Conservation (phyloP, 2,888 invertebrate genomes). For the Lasioglossum malachurum region DNA sequence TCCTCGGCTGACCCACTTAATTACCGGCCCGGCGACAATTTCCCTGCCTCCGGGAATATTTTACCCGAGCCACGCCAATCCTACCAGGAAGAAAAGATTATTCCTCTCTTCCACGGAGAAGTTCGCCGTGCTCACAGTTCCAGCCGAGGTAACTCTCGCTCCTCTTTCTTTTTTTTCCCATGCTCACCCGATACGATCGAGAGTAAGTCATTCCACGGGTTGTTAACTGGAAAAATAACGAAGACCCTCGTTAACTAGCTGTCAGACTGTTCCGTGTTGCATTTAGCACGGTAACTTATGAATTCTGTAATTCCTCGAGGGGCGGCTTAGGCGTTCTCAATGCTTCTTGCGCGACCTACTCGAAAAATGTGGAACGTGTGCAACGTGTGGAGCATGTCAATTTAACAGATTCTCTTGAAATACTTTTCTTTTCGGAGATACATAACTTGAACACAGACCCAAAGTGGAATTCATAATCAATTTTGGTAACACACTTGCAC, state of each 20-base stretch:
- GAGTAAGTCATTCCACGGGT: slow-evolving; percentile 31
- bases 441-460: background rate
- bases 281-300: slow-evolving; percentile 8
- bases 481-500: too few relatives aligned
- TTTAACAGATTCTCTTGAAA: background rate
- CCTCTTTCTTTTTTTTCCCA: background rate
- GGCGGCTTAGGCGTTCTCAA: background rate
- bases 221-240: slow-evolving; percentile 27
- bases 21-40: background rate
- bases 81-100: background rate
- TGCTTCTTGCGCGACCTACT: background rate
- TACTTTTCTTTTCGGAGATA: background rate
- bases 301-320: background rate
- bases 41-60: slow-evolving; percentile 5
- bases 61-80: background rate
- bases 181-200: slow-evolving; percentile 26
- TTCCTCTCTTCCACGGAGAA: background rate
- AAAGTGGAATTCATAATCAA: background rate
- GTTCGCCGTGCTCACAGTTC: background rate
- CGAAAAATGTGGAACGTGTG: background rate
- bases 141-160: background rate
- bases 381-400: background rate
- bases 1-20: slow-evolving; percentile 13
- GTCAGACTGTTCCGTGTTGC: slow-evolving; percentile 5
- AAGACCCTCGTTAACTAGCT: slow-evolving; percentile 37